A percentile compares a stretch with the other conserved stretches of the same genome.
These are phyloP conservation scores for Dasypus novemcinctus DNA, from an alignment of 2,113 vertebrate species.

Conservation along the genomic window DNA sequence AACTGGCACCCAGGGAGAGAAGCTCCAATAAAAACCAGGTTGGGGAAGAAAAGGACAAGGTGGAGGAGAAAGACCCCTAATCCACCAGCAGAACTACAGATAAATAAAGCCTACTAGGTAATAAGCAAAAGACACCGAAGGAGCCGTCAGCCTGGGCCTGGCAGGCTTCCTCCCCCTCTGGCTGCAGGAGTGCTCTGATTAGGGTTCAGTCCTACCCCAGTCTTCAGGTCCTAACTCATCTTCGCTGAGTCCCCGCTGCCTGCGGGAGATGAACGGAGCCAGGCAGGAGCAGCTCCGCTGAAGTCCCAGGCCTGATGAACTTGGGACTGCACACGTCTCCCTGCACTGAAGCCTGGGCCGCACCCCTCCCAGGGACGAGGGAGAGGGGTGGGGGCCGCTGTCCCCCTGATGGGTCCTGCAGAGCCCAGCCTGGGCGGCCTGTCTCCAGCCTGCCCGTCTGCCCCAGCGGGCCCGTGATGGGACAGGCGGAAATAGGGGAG, in stretches of 20 bases:
- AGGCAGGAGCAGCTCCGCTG: fast-evolving
- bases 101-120: conserved; percentile 33
- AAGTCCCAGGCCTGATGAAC: not conserved
- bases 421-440: not conserved
- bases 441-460: no score
- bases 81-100: not conserved
- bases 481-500: not conserved
- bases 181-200: conserved; percentile 74
- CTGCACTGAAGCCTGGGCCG: not conserved
- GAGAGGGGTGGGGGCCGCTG: fast-evolving
- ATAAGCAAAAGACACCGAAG: conserved; percentile 67
- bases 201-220: conserved; percentile 58
- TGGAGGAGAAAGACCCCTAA: conserved; percentile 24
- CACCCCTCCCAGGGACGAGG: not conserved
- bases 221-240: conserved; percentile 63
- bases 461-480: no score
- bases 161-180: conserved; percentile 21
- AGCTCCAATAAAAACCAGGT: not conserved
- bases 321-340: not conserved
- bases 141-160: conserved; percentile 17
- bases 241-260: not conserved
- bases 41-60: not conserved
- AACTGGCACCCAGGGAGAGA: not conserved
- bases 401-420: not conserved
- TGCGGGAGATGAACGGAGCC: not conserved